These are phyloP conservation scores for Akabosia matsudoensis DNA, from an alignment of 1,140 invertebrate genomes.

Conservation along the genomic window DNA sequence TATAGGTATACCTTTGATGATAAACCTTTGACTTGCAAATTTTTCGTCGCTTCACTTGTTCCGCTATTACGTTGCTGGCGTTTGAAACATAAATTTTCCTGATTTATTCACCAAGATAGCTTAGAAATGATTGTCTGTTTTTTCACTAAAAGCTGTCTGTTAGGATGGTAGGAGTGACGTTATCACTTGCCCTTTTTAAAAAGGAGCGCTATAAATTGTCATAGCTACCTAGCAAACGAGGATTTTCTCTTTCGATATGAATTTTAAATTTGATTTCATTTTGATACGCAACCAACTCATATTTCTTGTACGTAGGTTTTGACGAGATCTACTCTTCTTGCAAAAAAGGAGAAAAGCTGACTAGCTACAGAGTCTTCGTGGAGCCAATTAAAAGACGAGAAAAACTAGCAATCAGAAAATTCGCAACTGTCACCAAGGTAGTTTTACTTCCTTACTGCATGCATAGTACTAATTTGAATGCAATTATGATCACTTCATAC, in stretches of 20 bases:
- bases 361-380: neutral
- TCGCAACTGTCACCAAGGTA: conserved; percentile 9
- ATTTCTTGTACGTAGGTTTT: neutral
- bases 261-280: neutral
- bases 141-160: too few relatives aligned
- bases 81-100: too few relatives aligned
- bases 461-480: conserved; percentile 47
- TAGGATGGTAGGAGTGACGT: neutral
- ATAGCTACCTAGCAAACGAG: too few relatives aligned
- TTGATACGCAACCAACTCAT: too few relatives aligned
- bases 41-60: too few relatives aligned
- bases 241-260: neutral
- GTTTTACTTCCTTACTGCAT: too few relatives aligned
- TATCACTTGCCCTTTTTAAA: neutral
- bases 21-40: too few relatives aligned
- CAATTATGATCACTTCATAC: conserved; percentile 24
- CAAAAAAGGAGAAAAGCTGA: neutral
- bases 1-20: too few relatives aligned
- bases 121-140: too few relatives aligned
- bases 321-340: neutral
- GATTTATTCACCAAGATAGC: too few relatives aligned
- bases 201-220: too few relatives aligned
- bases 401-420: conserved; percentile 3
- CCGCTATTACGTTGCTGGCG: too few relatives aligned
- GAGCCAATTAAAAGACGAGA: conserved; percentile 1